Base-by-base conservation (phyloP, 1,140 invertebrate genomes). In the Hylaeus anthracinus region DNA sequence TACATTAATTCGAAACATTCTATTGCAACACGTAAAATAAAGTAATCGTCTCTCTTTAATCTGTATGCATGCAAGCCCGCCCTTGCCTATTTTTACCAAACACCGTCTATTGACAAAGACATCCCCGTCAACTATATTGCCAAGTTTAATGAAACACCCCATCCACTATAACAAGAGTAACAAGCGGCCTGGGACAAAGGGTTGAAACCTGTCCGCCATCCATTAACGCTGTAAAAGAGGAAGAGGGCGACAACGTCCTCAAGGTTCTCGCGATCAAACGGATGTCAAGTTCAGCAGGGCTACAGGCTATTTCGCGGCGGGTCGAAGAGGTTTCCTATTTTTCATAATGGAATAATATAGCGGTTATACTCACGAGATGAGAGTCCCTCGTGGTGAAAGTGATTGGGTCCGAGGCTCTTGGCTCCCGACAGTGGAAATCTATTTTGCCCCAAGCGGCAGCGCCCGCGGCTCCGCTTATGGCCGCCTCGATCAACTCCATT, bases 301-400 rank as follows among this genome's bases (percentile, higher is more conserved):
- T 39, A 15, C 14, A 8, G n/a, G 65, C 10, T 67, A 53, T 37
- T 26, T 12, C 45, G 45, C 3, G 45, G 5, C 48, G n/a, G n/a
- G 43, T 45, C 69, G 4, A 15, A 14, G 39, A 3, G 3, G 0
- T 79, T n/a, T 41, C 26, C 6, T 71, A 53, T 61, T 72, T 63
- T 72, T 71, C 45, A 37, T 63, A 72, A 61, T 1, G 66, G n/a
- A 63, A 75, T 76, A 69, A 84, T 5, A 39, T 4, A 55, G 45
- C 15, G 45, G 45, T 79, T 85, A 82, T 92, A 94, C 95, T 96
- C 91, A 97, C 96, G 94, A 98, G 95, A 94, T 97, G 97, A 3
- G 98, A 98, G 89, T 98, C 97, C 74, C 96, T 95, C 1, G 97
- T 98, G 67, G 97, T 97, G 93, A 98, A 99, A 3, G 98, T 98